Conservation (phyloP, 2,888 invertebrate species). For the Ischnus inquisitorius region DNA sequence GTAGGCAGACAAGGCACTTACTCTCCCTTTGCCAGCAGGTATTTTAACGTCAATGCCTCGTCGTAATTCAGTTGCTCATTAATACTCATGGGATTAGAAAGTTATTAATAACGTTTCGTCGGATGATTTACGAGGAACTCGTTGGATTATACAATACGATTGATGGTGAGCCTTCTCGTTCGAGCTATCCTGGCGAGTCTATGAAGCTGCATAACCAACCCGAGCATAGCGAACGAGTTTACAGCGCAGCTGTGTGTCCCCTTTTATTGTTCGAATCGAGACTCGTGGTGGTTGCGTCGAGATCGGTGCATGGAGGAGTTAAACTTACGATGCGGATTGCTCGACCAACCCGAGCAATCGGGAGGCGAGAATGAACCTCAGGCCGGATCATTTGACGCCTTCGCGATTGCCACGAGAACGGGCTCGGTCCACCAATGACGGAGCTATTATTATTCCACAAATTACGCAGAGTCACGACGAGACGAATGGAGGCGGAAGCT, state of each 20-base stretch:
- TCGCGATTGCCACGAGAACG: constrained; percentile 29
- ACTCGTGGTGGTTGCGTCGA: background rate
- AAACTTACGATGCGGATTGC: constrained; percentile 27
- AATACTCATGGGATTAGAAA: constrained; percentile 34
- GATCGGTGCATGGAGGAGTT: constrained; percentile 24
- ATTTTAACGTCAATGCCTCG: background rate
- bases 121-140: constrained; percentile 36
- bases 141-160: constrained; percentile 31
- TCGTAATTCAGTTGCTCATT: constrained; percentile 5
- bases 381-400: constrained; percentile 33
- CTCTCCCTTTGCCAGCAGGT: background rate
- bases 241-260: constrained; percentile 34
- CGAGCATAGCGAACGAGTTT: constrained; percentile 29
- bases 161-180: constrained; percentile 17
- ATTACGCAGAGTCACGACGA: background rate
- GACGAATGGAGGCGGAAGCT: constrained; percentile 1
- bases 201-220: background rate
- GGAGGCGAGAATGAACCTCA: constrained; percentile 5
- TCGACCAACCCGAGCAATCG: constrained; percentile 29
- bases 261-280: constrained; percentile 33
- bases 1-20: background rate
- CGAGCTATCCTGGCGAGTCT: background rate
- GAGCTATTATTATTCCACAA: constrained; percentile 6
- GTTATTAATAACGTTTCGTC: constrained; percentile 46
- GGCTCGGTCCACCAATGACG: background rate